Evolutionary conservation across 2,888 invertebrate genomes (phyloP), one percentile per base, ranked within the genome.

Genomic region (Acanthacorydalis orientalis): DNA sequence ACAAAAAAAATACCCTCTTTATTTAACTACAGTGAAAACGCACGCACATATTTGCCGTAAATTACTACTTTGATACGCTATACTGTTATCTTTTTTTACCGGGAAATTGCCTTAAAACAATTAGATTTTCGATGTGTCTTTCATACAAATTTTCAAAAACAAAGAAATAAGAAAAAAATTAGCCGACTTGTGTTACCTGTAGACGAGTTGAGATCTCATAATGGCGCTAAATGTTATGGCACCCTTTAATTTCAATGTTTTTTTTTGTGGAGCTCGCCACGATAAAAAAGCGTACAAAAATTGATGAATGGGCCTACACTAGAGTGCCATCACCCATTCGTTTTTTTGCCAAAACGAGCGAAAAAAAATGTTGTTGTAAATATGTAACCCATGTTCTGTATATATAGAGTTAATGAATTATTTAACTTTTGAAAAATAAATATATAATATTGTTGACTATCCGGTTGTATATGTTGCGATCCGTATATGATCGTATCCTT

Each of bases 271-370:
- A 55, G 59, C 58, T 59, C 56, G 53, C 59, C 58, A 60, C 60
- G 51, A 51, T 55, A 59, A 62, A 62, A 59, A 60, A 61, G 60
- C 60, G 58, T 62, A 64, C 64, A 64, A 62, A 64, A 62, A 59
- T 59, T 59, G 59, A 23, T 23, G 23, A 23, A 23, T 23, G 23
- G 23, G 23, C 23, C 23, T 23, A 23, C 23, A 23, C 23, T 23
- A 23, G 3, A 23, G 23, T 23, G 23, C 23, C 23, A 23, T 23
- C 23, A 23, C 23, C 23, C 23, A 23, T 23, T 23, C 23, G 23
- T 23, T 23, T 23, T 23, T 23, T 23, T 23, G 23, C 23, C 23
- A 52, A 59, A 62, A 62, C 59, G 60, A 61, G 60, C 60, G 58
- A 62, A 64, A 64, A 64, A 62, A 64, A 62, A 59, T 59, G 59